These are phyloP conservation scores for Drosophila repleta DNA, from an alignment of 1,140 invertebrate genomes.

Conservation along the genomic window DNA sequence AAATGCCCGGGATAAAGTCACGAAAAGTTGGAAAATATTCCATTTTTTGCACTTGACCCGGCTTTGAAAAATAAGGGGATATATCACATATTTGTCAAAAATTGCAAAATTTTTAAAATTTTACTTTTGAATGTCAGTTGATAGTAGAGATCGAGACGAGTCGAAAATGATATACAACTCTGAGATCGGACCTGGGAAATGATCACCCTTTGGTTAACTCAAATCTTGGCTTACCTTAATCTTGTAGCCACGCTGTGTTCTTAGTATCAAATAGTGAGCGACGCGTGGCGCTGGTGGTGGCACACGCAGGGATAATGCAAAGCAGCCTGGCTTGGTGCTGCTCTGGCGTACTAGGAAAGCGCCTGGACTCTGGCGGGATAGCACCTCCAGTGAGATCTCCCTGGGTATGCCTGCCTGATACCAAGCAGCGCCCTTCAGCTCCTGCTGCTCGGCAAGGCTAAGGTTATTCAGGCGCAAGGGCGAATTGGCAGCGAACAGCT, in stretches of 20 bases:
- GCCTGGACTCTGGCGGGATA: slow-evolving; percentile 95
- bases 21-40: too few species aligned
- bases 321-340: slow-evolving; percentile 96
- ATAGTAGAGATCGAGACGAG: too few species aligned
- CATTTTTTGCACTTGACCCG: too few species aligned
- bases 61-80: too few species aligned
- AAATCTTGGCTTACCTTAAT: slow-evolving; percentile 91
- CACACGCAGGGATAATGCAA: slow-evolving; percentile 96
- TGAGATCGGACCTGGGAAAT: too few species aligned
- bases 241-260: slow-evolving; percentile 96
- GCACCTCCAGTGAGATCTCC: slow-evolving; percentile 96
- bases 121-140: too few species aligned
- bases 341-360: slow-evolving; percentile 97
- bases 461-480: slow-evolving; percentile 89
- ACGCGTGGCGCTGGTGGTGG: slow-evolving; percentile 96
- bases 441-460: slow-evolving; percentile 90
- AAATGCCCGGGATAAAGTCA: too few species aligned
- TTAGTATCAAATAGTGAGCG: slow-evolving; percentile 97
- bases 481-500: slow-evolving; percentile 86
- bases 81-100: too few species aligned
- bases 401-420: slow-evolving; percentile 98
- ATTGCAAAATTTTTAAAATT: too few species aligned
- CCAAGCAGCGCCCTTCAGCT: slow-evolving; percentile 94
- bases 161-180: too few species aligned
- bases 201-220: too few species aligned